phyloP scores from a whole-genome alignment of 2,888 invertebrate species.

The Meganola albula region DNA sequence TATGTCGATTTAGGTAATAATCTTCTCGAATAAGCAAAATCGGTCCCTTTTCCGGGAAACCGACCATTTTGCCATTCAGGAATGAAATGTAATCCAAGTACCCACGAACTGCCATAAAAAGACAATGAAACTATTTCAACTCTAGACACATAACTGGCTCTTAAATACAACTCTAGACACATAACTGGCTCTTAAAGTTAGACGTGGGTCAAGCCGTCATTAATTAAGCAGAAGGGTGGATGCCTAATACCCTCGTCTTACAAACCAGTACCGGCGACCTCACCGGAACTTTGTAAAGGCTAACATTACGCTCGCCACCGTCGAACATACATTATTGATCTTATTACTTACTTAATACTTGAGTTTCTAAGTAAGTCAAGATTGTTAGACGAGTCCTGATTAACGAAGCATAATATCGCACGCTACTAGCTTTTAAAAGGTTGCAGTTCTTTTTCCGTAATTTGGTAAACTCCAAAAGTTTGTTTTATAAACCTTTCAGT shows the following conservation, averaged over 20 bases:
- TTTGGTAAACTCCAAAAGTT: too few relatives aligned
- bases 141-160: constrained; percentile 20
- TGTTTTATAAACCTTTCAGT: too few relatives aligned
- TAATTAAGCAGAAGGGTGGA: constrained; percentile 51
- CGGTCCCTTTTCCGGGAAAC: too few relatives aligned
- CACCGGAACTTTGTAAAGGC: constrained; percentile 37
- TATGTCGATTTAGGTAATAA: too few relatives aligned
- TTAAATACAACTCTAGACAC: constrained; percentile 24
- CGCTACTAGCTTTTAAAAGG: too few relatives aligned
- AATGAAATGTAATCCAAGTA: constrained; percentile 5
- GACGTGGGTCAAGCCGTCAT: constrained; percentile 53
- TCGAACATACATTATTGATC: constrained; percentile 36
- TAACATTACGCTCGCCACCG: constrained; percentile 29
- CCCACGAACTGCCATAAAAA: constrained; percentile 17
- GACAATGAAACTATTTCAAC: constrained; percentile 23
- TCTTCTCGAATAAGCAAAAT: too few relatives aligned
- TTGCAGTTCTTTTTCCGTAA: too few relatives aligned
- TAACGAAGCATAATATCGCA: too few relatives aligned
- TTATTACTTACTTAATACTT: constrained; percentile 14
- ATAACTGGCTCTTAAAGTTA: constrained; percentile 37
- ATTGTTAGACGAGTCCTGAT: too few relatives aligned
- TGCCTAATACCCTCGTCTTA: constrained; percentile 34
- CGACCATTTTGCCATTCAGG: too few relatives aligned
- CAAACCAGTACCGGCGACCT: constrained; percentile 31
- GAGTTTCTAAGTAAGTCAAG: constrained; percentile 10